A percentile compares a stretch with the other conserved stretches of the same genome.
Conservation (phyloP, 1,140 invertebrate species). For the Micrasema longulum region DNA sequence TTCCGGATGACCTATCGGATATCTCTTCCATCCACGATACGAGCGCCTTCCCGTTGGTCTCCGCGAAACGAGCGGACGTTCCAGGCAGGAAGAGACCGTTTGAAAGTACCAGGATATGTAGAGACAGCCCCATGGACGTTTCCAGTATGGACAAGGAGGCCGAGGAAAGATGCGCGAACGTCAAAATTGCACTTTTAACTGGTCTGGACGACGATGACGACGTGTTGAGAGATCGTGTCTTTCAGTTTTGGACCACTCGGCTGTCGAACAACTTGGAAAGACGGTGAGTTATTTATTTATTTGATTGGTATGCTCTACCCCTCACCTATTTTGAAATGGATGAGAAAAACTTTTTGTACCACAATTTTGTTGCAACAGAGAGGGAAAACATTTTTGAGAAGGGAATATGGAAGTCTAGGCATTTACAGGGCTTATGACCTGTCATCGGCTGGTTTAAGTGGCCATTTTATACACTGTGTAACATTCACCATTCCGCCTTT, state of each 20-base stretch:
- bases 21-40: conserved; percentile 2
- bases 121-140: not conserved
- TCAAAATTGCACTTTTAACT: conserved; percentile 56
- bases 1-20: not conserved
- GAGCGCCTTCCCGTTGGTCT: not conserved
- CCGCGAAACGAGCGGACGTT: not conserved
- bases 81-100: conserved; percentile 22
- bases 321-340: too few species aligned
- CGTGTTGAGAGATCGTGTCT: conserved; percentile 61
- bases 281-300: conserved; percentile 32
- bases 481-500: too few species aligned
- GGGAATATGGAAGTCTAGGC: too few species aligned
- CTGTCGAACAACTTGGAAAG: conserved; percentile 36
- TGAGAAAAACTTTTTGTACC: too few species aligned
- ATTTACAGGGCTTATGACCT: too few species aligned
- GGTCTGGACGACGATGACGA: conserved; percentile 64
- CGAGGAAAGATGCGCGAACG: not conserved
- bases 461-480: too few species aligned
- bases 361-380: too few species aligned
- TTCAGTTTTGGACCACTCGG: conserved; percentile 65
- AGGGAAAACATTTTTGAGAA: too few species aligned
- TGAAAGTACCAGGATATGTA: conserved; percentile 34
- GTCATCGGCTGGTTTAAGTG: too few species aligned
- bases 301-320: too few species aligned
- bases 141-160: conserved; percentile 53